Percentiles rank a stretch among this genome's conserved stretches.
Conservation (phyloP, 2,797 vertebrate species). For the Siniperca undulata region DNA sequence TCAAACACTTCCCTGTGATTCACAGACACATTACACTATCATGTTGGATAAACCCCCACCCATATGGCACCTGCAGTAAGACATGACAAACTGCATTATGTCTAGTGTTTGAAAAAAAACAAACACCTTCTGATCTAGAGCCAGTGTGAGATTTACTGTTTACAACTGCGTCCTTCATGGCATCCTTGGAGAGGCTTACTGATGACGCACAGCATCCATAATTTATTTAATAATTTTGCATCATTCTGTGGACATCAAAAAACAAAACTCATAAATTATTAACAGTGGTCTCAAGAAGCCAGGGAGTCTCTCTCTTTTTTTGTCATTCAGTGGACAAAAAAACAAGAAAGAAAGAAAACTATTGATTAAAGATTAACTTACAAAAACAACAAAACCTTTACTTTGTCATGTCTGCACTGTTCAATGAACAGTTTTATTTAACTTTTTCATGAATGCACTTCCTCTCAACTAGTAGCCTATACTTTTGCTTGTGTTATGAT, state of each 20-base stretch:
- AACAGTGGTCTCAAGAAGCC: background rate
- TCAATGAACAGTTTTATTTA: background rate
- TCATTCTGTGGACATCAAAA: slow-evolving; percentile 32
- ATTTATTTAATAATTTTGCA: slow-evolving; percentile 29
- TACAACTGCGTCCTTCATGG: background rate
- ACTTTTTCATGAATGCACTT: background rate
- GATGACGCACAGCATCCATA: slow-evolving; percentile 12
- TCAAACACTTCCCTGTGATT: slow-evolving; percentile 15
- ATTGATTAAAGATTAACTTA: background rate
- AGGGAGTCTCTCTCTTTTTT: slow-evolving; percentile 8
- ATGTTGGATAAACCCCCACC: background rate
- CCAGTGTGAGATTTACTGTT: slow-evolving; percentile 19
- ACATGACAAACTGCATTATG: slow-evolving; percentile 10
- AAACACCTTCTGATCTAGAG: slow-evolving; percentile 3
- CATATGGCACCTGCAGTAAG: slow-evolving; percentile 16
- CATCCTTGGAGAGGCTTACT: background rate
- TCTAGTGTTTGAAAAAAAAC: background rate
- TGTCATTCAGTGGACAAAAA: background rate
- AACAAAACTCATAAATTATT: slow-evolving; percentile 33
- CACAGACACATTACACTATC: background rate
- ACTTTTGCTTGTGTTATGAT: background rate
- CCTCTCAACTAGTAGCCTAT: background rate
- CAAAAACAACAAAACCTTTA: background rate
- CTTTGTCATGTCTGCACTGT: background rate
- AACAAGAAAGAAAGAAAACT: too few species aligned